Evolutionary conservation across 2,113 vertebrate species (phyloP).

Genomic region (Crocuta crocuta): DNA sequence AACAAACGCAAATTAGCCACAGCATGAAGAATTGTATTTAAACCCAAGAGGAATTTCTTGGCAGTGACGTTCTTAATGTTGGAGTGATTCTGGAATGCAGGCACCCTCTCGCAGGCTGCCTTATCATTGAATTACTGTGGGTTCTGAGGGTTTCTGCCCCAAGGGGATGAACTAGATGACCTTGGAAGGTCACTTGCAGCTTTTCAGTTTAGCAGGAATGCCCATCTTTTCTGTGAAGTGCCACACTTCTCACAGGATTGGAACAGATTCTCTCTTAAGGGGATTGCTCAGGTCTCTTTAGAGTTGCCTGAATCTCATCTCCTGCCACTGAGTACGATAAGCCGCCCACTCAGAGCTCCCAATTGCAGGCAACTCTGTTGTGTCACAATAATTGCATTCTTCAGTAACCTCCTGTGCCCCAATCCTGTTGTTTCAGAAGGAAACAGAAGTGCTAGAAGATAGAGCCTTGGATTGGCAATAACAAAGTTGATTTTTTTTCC

Average conservation of each 20-base stretch:
- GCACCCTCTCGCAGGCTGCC: background rate
- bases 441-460: background rate
- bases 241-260: background rate
- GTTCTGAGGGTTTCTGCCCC: constrained; percentile 24
- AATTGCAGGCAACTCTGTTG: background rate
- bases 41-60: constrained; percentile 50
- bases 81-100: constrained; percentile 18
- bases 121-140: background rate
- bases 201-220: background rate
- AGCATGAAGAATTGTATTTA: constrained; percentile 38
- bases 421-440: background rate
- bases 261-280: background rate
- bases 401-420: background rate
- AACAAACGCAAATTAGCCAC: background rate
- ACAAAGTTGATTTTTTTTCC: background rate
- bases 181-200: constrained; percentile 28
- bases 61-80: background rate
- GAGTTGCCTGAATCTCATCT: background rate
- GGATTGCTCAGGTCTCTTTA: background rate
- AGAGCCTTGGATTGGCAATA: background rate
- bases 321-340: background rate
- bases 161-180: constrained; percentile 46
- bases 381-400: background rate
- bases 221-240: background rate
- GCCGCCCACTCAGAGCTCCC: background rate